Evolutionary conservation across 2,888 invertebrate species (phyloP).

Genomic region (Xanthia togata): DNA sequence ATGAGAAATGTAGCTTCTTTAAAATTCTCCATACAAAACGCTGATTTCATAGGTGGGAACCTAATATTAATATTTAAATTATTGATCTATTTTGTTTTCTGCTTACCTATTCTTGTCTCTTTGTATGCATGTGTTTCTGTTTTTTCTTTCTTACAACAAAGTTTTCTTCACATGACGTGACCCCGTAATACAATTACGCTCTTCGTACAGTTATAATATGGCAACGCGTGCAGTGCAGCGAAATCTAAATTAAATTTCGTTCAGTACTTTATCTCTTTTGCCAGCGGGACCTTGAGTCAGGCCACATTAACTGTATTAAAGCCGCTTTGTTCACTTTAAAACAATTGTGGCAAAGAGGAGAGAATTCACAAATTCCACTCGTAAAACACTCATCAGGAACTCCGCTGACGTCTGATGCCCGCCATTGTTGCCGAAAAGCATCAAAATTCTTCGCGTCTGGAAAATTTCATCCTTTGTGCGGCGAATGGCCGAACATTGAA

Average conservation of each 20-base stretch:
- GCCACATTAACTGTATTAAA: conserved; percentile 76
- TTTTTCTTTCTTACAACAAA: neutral
- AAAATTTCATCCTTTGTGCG: conserved; percentile 83
- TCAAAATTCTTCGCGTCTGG: conserved; percentile 84
- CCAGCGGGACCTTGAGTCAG: conserved; percentile 68
- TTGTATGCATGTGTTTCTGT: too few relatives aligned
- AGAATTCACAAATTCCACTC: conserved; percentile 76
- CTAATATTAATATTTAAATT: too few relatives aligned
- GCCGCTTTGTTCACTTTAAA: conserved; percentile 74
- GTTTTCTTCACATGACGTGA: conserved; percentile 16
- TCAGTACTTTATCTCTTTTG: conserved; percentile 69
- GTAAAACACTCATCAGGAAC: conserved; percentile 80
- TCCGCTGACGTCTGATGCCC: conserved; percentile 75
- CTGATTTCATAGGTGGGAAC: too few relatives aligned
- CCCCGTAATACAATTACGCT: conserved; percentile 33
- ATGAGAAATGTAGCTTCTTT: too few relatives aligned
- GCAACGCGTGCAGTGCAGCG: conserved; percentile 45
- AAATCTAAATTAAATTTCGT: conserved; percentile 71
- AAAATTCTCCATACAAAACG: too few relatives aligned
- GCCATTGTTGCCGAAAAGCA: conserved; percentile 79
- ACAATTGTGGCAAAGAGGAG: conserved; percentile 76
- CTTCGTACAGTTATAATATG: conserved; percentile 22
- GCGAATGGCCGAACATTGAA: conserved; percentile 79
- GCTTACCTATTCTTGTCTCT: too few relatives aligned
- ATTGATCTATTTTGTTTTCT: too few relatives aligned